Evolutionary conservation across 2,797 vertebrate genomes (phyloP).

Genomic region (Sebastes kiyomatsui): DNA sequence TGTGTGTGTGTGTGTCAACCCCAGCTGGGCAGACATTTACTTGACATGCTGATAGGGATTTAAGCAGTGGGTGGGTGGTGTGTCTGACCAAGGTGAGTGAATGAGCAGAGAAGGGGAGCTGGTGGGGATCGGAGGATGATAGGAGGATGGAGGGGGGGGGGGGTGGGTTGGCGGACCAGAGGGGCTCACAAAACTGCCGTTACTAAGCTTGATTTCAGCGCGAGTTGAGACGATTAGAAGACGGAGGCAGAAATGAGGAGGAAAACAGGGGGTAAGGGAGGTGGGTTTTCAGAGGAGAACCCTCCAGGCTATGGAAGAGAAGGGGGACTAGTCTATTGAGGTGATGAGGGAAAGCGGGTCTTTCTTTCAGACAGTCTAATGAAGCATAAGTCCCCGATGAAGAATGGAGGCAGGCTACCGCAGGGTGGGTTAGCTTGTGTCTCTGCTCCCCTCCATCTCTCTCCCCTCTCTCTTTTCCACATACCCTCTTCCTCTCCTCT

Average conservation of each 20-base stretch:
- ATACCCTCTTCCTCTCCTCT: constrained; percentile 53
- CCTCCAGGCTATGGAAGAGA: constrained; percentile 72
- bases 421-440: constrained; percentile 67
- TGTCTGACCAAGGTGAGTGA: constrained; percentile 83
- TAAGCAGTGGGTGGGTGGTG: constrained; percentile 87
- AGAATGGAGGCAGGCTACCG: constrained; percentile 79
- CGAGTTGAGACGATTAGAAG: constrained; percentile 83
- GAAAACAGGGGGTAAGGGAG: constrained; percentile 51
- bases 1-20: constrained; percentile 73
- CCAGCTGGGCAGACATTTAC: constrained; percentile 88
- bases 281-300: constrained; percentile 59
- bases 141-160: constrained; percentile 25
- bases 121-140: constrained; percentile 68
- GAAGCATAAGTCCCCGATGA: constrained; percentile 80
- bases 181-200: constrained; percentile 78
- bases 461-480: constrained; percentile 16
- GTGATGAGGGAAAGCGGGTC: constrained; percentile 73
- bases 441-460: constrained; percentile 55
- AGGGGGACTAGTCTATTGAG: constrained; percentile 79
- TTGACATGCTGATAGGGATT: constrained; percentile 89
- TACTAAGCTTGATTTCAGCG: constrained; percentile 86
- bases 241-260: constrained; percentile 64
- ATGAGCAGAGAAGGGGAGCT: constrained; percentile 75
- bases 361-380: constrained; percentile 84
- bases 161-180: constrained; percentile 34